phyloP scores from a whole-genome alignment of 2,113 vertebrate genomes.

The Seriola aureovittata region DNA sequence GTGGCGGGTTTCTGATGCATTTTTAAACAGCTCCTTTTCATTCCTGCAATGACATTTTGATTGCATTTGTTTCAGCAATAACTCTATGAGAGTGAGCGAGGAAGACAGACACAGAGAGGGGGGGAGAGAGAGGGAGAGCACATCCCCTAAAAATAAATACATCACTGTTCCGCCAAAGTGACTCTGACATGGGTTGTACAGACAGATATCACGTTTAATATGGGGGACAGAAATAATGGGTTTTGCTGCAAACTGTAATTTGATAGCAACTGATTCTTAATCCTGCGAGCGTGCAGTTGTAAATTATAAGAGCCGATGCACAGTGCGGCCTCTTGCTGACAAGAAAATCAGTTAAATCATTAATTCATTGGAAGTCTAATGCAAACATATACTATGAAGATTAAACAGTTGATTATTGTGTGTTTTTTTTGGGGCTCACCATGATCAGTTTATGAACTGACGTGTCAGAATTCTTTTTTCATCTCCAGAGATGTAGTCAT shows the following conservation, averaged over 20 bases:
- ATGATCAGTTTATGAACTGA: constrained; percentile 17
- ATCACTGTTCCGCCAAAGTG: constrained; percentile 73
- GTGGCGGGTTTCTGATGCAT: constrained; percentile 77
- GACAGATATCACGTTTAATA: constrained; percentile 74
- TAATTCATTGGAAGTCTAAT: constrained; percentile 38
- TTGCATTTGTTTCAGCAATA: constrained; percentile 81
- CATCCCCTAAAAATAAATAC: constrained; percentile 76
- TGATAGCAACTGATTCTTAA: constrained; percentile 68
- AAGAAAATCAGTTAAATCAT: constrained; percentile 25
- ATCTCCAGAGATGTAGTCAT: constrained; percentile 9
- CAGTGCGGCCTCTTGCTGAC: constrained; percentile 20
- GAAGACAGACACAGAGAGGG: constrained; percentile 51
- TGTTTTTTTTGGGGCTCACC: background rate
- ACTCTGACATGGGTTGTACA: constrained; percentile 75
- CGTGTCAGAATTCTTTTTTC: constrained; percentile 27
- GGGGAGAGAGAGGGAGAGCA: constrained; percentile 20
- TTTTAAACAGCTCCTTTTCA: constrained; percentile 82
- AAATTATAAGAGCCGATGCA: constrained; percentile 52
- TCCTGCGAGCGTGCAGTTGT: constrained; percentile 35
- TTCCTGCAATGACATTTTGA: constrained; percentile 82
- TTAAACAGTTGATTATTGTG: background rate
- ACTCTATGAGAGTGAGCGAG: constrained; percentile 62
- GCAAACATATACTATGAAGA: constrained; percentile 28
- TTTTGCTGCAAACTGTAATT: constrained; percentile 73
- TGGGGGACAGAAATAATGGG: constrained; percentile 74